Base-by-base conservation (phyloP, 1,140 invertebrate genomes). In the Drosophila kurseongensis region DNA sequence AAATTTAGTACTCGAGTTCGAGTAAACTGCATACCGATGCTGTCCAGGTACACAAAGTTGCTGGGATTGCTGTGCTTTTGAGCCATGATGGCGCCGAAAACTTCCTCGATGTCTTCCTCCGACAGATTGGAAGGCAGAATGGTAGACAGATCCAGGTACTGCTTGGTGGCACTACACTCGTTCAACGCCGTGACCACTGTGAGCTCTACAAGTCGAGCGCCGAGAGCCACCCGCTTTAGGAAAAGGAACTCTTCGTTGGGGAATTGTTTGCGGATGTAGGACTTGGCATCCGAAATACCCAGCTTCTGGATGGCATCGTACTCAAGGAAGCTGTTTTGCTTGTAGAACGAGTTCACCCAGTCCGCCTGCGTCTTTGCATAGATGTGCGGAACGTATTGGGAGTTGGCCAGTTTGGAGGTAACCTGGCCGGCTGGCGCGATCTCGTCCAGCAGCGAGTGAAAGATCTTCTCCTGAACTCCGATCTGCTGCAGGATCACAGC, bases 291-390 rank as follows among this genome's bases (percentile, higher is more conserved):
- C 12, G 95, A 94, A 78, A 99, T 97, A 2, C 98, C 98, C 52
- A 99, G 93, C 76, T 97, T 94, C n/a, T 93, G 93, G 38, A 99
- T 92, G 4, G 97, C 95, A 93, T 98, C 97, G 94, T 97, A 99
- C 93, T 99, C 98, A 60, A 99, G 93, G 92, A 99, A 99, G 74
- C 97, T 96, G 94, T 99, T 99, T 92, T 98, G 97, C 91, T 96
- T 97, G 86, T 96, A 98, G 93, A 98, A 99, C 75, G 95, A 96
- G 74, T 96, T 95, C 1, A 98, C 96, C 97, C 97, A 99, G 82
- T 99, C 96, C 89, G 94, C 95, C 92, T 98, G 96, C 9, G 94
- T 96, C 92, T 96, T 97, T 3, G 96, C 96, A 91, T 98, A 98
- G 82, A 98, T 95, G 75, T 96, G 95, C 55, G 98, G 98, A 57